Percentiles rank a stretch among this genome's conserved stretches.
phyloP scores from a whole-genome alignment of 2,113 vertebrate species.

The Hypanus sabinus region DNA sequence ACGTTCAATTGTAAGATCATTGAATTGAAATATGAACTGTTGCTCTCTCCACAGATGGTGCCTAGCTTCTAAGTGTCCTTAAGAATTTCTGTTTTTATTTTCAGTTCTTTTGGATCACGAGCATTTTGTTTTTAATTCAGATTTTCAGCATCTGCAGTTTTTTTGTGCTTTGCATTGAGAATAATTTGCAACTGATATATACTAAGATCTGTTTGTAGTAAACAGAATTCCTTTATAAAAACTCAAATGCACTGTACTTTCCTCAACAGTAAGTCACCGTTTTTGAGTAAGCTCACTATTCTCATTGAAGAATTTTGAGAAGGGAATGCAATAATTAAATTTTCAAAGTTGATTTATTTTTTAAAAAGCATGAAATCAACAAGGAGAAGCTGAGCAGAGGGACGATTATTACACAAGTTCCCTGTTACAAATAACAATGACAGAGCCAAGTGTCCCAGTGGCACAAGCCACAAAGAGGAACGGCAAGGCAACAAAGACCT shows the following conservation, averaged over 20 bases:
- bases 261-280: not conserved
- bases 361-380: not conserved
- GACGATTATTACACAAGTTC: conserved; percentile 5
- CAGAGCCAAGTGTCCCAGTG: not conserved
- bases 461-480: conserved; percentile 5
- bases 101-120: too few species aligned
- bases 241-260: not conserved
- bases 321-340: not conserved
- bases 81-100: too few species aligned
- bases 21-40: too few species aligned
- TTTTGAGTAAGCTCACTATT: not conserved
- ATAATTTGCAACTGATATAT: not conserved
- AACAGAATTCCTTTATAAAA: not conserved
- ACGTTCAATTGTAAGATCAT: too few species aligned
- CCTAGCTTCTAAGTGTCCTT: too few species aligned
- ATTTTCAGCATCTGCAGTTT: too few species aligned
- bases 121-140: too few species aligned
- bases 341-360: not conserved
- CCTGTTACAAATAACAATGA: conserved; percentile 21
- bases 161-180: not conserved
- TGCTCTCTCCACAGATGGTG: too few species aligned
- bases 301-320: not conserved
- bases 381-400: not conserved
- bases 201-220: not conserved
- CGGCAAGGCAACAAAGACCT: not conserved